Percentiles rank a stretch among this genome's conserved stretches.
Conservation (phyloP, 2,888 invertebrate species). For the Cyclophora punctaria region DNA sequence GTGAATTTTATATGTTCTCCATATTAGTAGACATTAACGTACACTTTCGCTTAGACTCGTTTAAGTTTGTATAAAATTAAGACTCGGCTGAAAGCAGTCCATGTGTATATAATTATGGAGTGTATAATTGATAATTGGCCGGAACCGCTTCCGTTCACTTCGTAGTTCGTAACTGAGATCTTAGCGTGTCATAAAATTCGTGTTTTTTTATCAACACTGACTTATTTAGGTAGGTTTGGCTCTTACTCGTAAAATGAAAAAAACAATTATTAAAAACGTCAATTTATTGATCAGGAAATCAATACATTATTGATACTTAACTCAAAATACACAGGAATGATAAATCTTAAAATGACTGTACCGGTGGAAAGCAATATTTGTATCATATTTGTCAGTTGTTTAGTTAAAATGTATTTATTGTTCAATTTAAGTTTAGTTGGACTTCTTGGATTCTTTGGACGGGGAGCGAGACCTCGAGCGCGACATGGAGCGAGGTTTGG, state of each 20-base stretch:
- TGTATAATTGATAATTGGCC: no score
- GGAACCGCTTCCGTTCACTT: no score
- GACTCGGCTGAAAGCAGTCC: no score
- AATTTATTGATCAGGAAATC: constrained; percentile 53
- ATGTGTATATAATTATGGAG: no score
- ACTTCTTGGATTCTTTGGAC: constrained; percentile 70
- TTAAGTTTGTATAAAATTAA: no score
- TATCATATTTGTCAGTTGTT: not conserved
- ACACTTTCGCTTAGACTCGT: no score
- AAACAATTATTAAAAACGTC: constrained; percentile 22
- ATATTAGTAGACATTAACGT: no score
- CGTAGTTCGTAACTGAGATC: no score
- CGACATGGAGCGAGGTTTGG: constrained; percentile 66
- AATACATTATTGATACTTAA: constrained; percentile 44
- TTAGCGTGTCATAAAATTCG: no score
- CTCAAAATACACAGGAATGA: constrained; percentile 54
- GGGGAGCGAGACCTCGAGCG: constrained; percentile 66
- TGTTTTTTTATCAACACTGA: no score
- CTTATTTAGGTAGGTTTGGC: no score
- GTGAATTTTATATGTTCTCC: no score
- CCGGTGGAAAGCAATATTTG: constrained; percentile 18
- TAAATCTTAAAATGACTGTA: constrained; percentile 29
- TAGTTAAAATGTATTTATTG: constrained; percentile 15
- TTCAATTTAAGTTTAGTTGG: constrained; percentile 37
- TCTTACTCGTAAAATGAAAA: not conserved